Evolutionary conservation across 2,888 invertebrate genomes (phyloP).

Genomic region (Spialia ferax): DNA sequence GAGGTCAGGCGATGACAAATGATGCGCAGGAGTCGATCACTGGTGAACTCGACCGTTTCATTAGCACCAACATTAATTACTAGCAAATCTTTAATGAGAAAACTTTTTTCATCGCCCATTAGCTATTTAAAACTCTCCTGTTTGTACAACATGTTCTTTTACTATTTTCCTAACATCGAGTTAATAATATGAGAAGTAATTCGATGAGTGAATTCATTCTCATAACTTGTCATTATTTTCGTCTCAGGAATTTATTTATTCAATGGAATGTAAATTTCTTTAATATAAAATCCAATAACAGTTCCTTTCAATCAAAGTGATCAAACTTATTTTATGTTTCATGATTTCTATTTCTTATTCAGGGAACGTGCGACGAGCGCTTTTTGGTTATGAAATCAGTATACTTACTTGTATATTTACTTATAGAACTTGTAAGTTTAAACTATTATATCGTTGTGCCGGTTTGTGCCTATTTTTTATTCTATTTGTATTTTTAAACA

Average conservation of each 20-base stretch:
- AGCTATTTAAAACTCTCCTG: slow-evolving; percentile 18
- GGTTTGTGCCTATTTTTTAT: no score
- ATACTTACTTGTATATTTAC: no score
- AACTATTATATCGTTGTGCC: no score
- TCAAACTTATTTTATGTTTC: slow-evolving; percentile 23
- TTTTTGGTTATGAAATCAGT: slow-evolving; percentile 18
- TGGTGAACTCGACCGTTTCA: slow-evolving; percentile 72
- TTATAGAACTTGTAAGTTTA: no score
- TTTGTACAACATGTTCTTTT: slow-evolving; percentile 2
- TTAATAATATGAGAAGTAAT: no score
- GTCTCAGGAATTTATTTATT: neutral
- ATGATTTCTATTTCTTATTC: slow-evolving; percentile 28
- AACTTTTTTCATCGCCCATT: slow-evolving; percentile 49
- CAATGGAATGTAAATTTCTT: neutral
- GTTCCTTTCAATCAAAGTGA: slow-evolving; percentile 12
- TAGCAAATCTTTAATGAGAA: slow-evolving; percentile 75
- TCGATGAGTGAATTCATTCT: no score
- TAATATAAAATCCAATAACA: slow-evolving; percentile 16
- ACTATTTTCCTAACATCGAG: neutral
- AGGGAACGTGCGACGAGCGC: slow-evolving; percentile 22
- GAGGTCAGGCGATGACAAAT: slow-evolving; percentile 79
- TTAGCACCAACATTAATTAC: slow-evolving; percentile 80
- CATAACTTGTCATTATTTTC: no score
- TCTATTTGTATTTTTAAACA: no score
- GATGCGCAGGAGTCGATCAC: slow-evolving; percentile 79